phyloP scores from a whole-genome alignment of 2,113 vertebrate species.

The Emydura subglobosa region DNA sequence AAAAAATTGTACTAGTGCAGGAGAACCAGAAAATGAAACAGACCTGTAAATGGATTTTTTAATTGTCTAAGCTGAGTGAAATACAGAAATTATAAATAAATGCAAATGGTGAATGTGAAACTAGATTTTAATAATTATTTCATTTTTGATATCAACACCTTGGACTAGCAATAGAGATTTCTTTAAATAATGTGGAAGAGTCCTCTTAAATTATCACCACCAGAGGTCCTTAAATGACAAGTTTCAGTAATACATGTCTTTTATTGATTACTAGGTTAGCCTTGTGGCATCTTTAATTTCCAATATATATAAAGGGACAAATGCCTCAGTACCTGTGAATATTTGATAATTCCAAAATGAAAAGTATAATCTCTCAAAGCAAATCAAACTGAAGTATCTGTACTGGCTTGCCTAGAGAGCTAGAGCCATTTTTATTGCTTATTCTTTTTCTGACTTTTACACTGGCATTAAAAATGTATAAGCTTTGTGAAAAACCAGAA shows the following conservation, averaged over 20 bases:
- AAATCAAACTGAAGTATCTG: not conserved
- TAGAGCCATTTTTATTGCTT: conserved; percentile 33
- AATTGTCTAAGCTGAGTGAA: conserved; percentile 56
- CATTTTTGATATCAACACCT: not conserved
- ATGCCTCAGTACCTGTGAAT: not conserved
- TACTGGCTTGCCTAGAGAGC: conserved; percentile 27
- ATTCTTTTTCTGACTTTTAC: conserved; percentile 27
- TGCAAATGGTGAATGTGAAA: conserved; percentile 17
- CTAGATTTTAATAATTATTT: not conserved
- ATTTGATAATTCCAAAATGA: conserved; percentile 10
- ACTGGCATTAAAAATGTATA: conserved; percentile 24
- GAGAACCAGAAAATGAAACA: conserved; percentile 62
- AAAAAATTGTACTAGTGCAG: conserved; percentile 55
- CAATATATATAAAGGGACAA: not conserved
- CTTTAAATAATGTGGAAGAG: not conserved
- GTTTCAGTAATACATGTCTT: not conserved
- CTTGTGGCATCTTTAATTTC: not conserved
- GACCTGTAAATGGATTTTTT: conserved; percentile 57
- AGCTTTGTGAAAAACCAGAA: not conserved
- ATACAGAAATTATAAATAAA: not conserved
- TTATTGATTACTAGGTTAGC: not conserved
- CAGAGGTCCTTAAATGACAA: not conserved
- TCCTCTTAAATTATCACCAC: not conserved
- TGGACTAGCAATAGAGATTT: not conserved
- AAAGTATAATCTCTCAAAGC: not conserved